Evolutionary conservation across 2,797 vertebrate genomes (phyloP).

Genomic region (Danio kyathit): DNA sequence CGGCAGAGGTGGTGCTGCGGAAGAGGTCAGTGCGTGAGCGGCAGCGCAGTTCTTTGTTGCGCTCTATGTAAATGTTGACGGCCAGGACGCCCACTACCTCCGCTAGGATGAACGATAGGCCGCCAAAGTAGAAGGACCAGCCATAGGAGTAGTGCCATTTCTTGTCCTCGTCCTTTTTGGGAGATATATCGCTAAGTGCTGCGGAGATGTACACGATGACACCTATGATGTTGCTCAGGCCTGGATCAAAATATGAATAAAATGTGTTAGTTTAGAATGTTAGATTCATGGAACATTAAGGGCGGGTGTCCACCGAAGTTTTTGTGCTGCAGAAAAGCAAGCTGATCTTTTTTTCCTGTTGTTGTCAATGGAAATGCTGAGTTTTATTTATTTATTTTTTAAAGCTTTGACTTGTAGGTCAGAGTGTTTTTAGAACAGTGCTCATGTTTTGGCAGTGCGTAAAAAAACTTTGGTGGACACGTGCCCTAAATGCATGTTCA

Average conservation of each 20-base stretch:
- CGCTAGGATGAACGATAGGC: slow-evolving; percentile 92
- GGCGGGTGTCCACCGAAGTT: too few relatives aligned
- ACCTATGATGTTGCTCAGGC: slow-evolving; percentile 96
- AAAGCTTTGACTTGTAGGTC: too few relatives aligned
- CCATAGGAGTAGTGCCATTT: slow-evolving; percentile 95
- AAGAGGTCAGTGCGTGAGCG: slow-evolving; percentile 89
- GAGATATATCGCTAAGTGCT: slow-evolving; percentile 90
- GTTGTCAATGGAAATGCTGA: too few relatives aligned
- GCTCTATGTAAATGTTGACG: slow-evolving; percentile 95
- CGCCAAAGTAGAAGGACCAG: slow-evolving; percentile 96
- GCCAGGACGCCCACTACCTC: slow-evolving; percentile 94
- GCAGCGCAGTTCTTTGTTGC: slow-evolving; percentile 92
- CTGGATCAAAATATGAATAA: slow-evolving; percentile 65
- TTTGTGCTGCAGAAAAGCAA: too few relatives aligned
- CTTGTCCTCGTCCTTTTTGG: slow-evolving; percentile 91
- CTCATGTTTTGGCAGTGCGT: too few relatives aligned
- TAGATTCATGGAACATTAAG: too few relatives aligned
- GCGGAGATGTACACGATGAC: slow-evolving; percentile 96
- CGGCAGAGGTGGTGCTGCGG: slow-evolving; percentile 86
- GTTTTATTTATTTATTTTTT: too few relatives aligned
- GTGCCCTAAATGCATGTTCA: too few relatives aligned
- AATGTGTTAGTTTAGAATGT: background rate
- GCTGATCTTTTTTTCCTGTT: too few relatives aligned
- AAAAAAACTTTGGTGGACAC: too few relatives aligned
- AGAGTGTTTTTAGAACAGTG: too few relatives aligned